A percentile compares a stretch with the other conserved stretches of the same genome.
Evolutionary conservation across 2,113 vertebrate species (phyloP).

Genomic region (Labeo catla): DNA sequence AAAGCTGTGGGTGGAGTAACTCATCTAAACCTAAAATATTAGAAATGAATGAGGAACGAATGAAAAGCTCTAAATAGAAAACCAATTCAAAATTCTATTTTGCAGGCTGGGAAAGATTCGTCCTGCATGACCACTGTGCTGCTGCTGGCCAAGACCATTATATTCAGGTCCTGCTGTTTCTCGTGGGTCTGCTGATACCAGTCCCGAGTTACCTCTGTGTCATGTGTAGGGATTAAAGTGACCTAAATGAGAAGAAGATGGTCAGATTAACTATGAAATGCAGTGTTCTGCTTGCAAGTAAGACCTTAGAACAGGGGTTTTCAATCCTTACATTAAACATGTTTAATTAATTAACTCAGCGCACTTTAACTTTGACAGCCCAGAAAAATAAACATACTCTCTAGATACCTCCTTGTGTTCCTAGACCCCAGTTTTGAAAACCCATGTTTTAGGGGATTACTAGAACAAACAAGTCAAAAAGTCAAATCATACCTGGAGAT

Average conservation of each 20-base stretch:
- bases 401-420: not conserved
- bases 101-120: constrained; percentile 98
- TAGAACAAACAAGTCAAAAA: not conserved
- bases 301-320: not conserved
- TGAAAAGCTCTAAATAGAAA: constrained; percentile 43
- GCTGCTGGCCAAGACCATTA: constrained; percentile 98
- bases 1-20: constrained; percentile 36
- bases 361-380: not conserved
- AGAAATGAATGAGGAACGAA: constrained; percentile 35
- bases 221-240: constrained; percentile 96
- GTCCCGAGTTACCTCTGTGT: constrained; percentile 95
- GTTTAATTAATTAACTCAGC: not conserved
- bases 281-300: not conserved
- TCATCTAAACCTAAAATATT: constrained; percentile 46
- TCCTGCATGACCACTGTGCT: constrained; percentile 99
- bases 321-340: not conserved
- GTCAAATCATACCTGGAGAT: constrained; percentile 84
- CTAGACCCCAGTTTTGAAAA: not conserved
- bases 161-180: constrained; percentile 94
- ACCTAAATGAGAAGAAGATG: constrained; percentile 76
- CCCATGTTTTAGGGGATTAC: not conserved
- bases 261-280: constrained; percentile 16
- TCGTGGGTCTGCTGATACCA: constrained; percentile 99
- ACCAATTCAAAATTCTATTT: constrained; percentile 94
- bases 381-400: not conserved